Conservation (phyloP, 2,797 vertebrate species). For the Sternarchorhynchus goeldii region DNA sequence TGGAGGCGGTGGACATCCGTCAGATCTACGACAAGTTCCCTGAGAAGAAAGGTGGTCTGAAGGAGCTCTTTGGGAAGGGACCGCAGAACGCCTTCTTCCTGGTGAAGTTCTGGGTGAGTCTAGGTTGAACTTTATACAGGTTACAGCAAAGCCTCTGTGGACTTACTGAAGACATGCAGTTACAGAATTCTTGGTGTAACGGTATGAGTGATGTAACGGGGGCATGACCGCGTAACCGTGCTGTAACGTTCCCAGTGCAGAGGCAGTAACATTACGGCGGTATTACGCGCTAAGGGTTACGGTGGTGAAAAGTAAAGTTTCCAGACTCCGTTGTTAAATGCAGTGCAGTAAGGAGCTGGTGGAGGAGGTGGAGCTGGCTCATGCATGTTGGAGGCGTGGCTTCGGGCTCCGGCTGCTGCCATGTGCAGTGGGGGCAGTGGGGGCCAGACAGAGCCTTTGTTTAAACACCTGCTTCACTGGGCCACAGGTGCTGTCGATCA, state of each 20-base stretch:
- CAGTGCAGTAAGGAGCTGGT: not conserved
- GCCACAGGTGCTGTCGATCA: conserved; percentile 56
- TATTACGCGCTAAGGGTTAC: no score
- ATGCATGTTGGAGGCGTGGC: conserved; percentile 4
- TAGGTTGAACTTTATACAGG: not conserved
- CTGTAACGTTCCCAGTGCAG: no score
- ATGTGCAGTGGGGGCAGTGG: conserved; percentile 19
- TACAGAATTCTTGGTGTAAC: no score
- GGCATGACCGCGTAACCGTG: no score
- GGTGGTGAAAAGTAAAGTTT: no score
- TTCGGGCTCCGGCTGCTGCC: not conserved
- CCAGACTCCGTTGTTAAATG: no score
- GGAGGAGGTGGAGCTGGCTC: not conserved
- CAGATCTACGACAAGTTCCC: conserved; percentile 99
- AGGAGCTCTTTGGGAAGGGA: conserved; percentile 94
- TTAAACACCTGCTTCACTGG: conserved; percentile 75
- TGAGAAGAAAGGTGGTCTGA: conserved; percentile 97
- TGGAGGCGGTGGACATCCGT: conserved; percentile 96
- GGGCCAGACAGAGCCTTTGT: conserved; percentile 68
- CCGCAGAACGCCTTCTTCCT: conserved; percentile 97
- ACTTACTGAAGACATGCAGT: not conserved
- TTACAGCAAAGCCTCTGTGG: no score
- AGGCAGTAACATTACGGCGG: no score
- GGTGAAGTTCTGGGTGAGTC: conserved; percentile 97
- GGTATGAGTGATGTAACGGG: no score